phyloP scores from a whole-genome alignment of 92 coral and sea anemone genomes.

The Zoanthus sociatus region DNA sequence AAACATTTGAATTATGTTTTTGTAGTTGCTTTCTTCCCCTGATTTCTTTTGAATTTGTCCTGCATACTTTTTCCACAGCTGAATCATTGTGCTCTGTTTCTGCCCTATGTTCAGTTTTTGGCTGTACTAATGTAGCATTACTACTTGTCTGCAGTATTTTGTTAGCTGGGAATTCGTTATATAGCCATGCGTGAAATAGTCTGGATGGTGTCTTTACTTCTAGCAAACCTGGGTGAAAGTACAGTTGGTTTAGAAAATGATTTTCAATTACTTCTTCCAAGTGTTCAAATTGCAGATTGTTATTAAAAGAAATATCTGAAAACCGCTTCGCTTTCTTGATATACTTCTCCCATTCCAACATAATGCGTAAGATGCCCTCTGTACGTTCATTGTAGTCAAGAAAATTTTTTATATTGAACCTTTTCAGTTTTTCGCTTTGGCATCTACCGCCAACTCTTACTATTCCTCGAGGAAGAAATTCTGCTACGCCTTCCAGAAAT shows the following conservation, averaged over 20 bases:
- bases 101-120: background rate
- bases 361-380: background rate
- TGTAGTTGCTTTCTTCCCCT: background rate
- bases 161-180: conserved; percentile 23
- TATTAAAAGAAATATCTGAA: background rate
- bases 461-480: conserved; percentile 54
- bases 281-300: background rate
- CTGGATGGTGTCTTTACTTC: background rate
- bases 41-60: background rate
- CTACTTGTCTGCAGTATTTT: background rate
- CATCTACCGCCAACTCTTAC: conserved; percentile 80
- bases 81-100: background rate
- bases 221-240: conserved; percentile 10
- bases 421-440: conserved; percentile 61
- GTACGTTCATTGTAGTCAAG: conserved; percentile 2
- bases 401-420: conserved; percentile 49
- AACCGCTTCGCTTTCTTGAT: conserved; percentile 20
- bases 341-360: conserved; percentile 12
- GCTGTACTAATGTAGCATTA: background rate
- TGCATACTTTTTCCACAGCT: background rate
- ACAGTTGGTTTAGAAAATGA: conserved; percentile 37
- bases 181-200: conserved; percentile 16
- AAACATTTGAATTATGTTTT: too few species aligned
- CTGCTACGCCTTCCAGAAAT: conserved; percentile 75
- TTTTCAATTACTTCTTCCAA: conserved; percentile 36